Evolutionary conservation across 1,140 invertebrate genomes (phyloP), one percentile per base, ranked within the genome.

Genomic region (Nylanderia fulva): DNA sequence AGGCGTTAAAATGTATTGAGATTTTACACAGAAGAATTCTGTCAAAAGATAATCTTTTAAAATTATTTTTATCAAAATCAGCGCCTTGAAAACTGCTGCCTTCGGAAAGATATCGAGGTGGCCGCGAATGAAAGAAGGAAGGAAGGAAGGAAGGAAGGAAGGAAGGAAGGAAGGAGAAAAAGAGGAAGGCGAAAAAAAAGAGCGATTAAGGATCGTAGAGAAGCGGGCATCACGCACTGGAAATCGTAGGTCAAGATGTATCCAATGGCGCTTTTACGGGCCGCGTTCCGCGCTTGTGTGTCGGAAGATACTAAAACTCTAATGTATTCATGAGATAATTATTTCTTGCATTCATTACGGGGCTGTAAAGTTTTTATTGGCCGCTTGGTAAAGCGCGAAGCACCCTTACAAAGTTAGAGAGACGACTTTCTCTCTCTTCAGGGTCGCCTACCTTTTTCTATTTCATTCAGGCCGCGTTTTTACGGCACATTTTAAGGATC

Each of bases 261-360:
- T 90, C 86, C 77, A 84, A 86, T 63, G 85, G 83, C 61, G 77
- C 72, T 86, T 93, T 93, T 92, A 93, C 86, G 88, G 90, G 90
- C 76, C 86, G 83, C 83, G 82, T 92, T n/a, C 85, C 91, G 45
- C 45, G n/a, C n/a, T n/a, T n/a, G n/a, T n/a, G 87, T 89, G 91
- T 91, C 87, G 90, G 88, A 66, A 85, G 91, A 91, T 91, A 92
- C 86, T 93, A 93, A 94, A 94, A 92, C 87, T 94, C 87, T 94
- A 93, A 93, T 93, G 92, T 94, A 94, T 94, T 94, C 92, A 93
- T 94, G 93, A 94, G 92, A 93, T 94, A 94, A 94, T 94, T 93
- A 93, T 94, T 94, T 94, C 93, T 93, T 92, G 93, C 93, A 94
- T 93, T 93, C 92, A 93, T 94, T 93, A 93, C 88, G 82, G 68